Evolutionary conservation across 2,888 invertebrate species (phyloP).

Genomic region (Microplitis deprimator): DNA sequence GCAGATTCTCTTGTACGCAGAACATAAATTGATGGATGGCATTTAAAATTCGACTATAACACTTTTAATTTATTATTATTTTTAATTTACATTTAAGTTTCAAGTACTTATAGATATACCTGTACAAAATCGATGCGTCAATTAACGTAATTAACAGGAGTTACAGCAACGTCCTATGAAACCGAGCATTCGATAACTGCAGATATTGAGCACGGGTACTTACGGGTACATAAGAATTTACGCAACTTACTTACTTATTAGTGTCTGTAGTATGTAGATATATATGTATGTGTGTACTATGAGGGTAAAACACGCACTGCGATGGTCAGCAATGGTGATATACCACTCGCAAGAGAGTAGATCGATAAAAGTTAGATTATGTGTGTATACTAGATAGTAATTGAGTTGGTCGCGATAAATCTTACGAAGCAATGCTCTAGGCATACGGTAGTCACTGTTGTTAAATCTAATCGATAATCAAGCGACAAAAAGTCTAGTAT

Average conservation of each 20-base stretch:
- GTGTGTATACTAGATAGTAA: background rate
- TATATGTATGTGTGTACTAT: background rate
- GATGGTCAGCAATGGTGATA: conserved; percentile 42
- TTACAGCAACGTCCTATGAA: conserved; percentile 45
- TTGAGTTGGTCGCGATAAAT: conserved; percentile 37
- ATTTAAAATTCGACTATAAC: background rate
- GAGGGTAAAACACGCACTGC: conserved; percentile 49
- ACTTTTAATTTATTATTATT: background rate
- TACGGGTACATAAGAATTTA: conserved; percentile 45
- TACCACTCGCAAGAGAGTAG: conserved; percentile 8
- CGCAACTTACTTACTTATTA: conserved; percentile 44
- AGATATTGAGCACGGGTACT: conserved; percentile 40
- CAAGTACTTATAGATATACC: background rate
- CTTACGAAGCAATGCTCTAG: conserved; percentile 26
- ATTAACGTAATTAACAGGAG: conserved; percentile 59
- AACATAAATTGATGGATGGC: conserved; percentile 24
- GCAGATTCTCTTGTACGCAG: background rate
- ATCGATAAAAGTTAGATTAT: conserved; percentile 2
- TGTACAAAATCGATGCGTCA: conserved; percentile 55
- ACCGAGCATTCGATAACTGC: conserved; percentile 33
- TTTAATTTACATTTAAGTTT: background rate
- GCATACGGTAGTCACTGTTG: conserved; percentile 38
- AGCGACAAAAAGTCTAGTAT: conserved; percentile 36
- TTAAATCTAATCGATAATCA: conserved; percentile 43
- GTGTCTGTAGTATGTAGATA: background rate